Evolutionary conservation across 2,113 vertebrate species (phyloP).

Genomic region (Calypte anna): DNA sequence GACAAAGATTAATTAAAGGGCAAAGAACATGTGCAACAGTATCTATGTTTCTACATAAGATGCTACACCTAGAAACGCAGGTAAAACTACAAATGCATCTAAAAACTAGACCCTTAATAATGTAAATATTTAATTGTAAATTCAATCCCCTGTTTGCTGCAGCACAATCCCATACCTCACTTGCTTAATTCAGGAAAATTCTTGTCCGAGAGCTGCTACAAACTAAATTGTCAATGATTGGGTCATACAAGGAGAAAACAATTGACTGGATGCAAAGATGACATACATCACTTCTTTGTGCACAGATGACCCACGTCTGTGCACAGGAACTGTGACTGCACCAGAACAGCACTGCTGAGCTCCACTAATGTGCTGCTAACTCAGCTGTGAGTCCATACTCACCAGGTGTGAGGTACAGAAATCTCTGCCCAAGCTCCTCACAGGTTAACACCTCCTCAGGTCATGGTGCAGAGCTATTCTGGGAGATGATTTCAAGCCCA

Average conservation of each 20-base stretch:
- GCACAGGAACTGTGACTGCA: not conserved
- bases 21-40: not conserved
- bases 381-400: not conserved
- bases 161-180: not conserved
- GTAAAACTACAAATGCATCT: not conserved
- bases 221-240: not conserved
- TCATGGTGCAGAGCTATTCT: not conserved
- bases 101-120: not conserved
- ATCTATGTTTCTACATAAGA: not conserved
- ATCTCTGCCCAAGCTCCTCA: not conserved
- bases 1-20: not conserved
- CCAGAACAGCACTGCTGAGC: not conserved
- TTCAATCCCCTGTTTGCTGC: not conserved
- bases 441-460: not conserved
- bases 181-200: not conserved
- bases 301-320: rapidly evolving
- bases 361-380: not conserved
- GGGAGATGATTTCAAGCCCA: not conserved
- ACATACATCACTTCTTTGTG: not conserved
- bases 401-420: not conserved
- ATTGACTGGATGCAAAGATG: not conserved
- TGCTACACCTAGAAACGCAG: not conserved
- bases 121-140: not conserved
- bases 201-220: not conserved
- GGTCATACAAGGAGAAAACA: not conserved